Evolutionary conservation across 2,113 vertebrate species (phyloP), one percentile per base, ranked within the genome.

Genomic region (Rhea americana): DNA sequence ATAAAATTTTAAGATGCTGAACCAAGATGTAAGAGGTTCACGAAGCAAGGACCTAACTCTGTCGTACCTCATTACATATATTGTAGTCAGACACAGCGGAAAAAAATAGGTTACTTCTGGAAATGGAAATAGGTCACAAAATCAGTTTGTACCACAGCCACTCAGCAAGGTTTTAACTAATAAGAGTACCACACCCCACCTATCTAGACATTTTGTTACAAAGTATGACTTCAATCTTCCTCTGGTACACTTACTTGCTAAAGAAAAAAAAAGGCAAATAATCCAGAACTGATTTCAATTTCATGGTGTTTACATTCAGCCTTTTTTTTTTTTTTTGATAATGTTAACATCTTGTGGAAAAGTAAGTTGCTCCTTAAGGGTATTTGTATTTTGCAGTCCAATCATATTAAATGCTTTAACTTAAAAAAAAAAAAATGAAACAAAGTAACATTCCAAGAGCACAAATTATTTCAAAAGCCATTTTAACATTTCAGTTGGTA

Each of bases 51-150:
- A 55, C 37, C 21, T 3, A 74, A 72, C 3, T 32, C 3, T 32
- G 7, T n/a, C 58, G 25, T 3, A 30, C 5, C 59, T 66, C 16
- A 72, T 47, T 71, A 13, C 2, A 1, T 45, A 80, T 56, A 16
- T 1, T 2, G 4, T 4, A 77, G 5, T 6, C 9, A 62, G 17
- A 93, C 53, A 45, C 0, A 3, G 47, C 11, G n/a, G 61, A 22
- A n/a, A 85, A 75, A 86, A 77, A 2, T 8, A 59, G 58, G 35
- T n/a, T 18, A 78, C 13, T 91, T 35, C 32, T 35, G 45, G 21
- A 30, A 62, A 71, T 79, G 71, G 24, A 53, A 65, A 89, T 39
- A 63, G 21, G 55, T 30, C 21, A 70, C 59, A 47, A 47, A 3
- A 0, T 13, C 65, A 85, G 10, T 58, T 93, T 13, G 80, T 17